Evolutionary conservation across 2,797 vertebrate species (phyloP).

Genomic region (Melopsittacus undulatus): DNA sequence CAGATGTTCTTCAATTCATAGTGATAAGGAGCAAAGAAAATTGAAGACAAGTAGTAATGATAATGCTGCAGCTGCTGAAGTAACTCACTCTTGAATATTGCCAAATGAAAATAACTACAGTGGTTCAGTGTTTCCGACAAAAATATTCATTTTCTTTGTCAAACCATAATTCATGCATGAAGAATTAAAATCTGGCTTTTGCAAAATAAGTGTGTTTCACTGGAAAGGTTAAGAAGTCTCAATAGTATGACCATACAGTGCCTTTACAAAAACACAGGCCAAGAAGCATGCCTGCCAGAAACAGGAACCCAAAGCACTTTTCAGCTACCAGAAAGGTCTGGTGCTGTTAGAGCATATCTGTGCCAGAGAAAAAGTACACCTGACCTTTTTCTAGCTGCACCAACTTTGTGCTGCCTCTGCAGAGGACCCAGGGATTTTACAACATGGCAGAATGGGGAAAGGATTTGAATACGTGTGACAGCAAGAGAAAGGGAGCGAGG

Average conservation of each 20-base stretch:
- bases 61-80: background rate
- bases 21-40: background rate
- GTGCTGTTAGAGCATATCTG: background rate
- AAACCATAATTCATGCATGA: background rate
- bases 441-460: background rate
- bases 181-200: background rate
- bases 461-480: fast-evolving
- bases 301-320: background rate
- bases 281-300: background rate
- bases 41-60: background rate
- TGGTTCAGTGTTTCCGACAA: background rate
- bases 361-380: background rate
- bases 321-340: background rate
- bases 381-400: background rate
- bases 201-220: background rate
- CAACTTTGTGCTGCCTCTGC: background rate
- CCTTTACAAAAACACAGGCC: background rate
- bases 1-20: background rate
- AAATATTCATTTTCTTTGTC: background rate
- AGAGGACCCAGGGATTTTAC: background rate
- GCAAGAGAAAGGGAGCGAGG: background rate
- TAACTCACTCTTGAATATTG: background rate
- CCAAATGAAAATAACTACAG: background rate
- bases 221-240: background rate
- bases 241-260: background rate